Evolutionary conservation across 2,797 vertebrate genomes (phyloP).

Genomic region (Hypotaenidia okinawae): DNA sequence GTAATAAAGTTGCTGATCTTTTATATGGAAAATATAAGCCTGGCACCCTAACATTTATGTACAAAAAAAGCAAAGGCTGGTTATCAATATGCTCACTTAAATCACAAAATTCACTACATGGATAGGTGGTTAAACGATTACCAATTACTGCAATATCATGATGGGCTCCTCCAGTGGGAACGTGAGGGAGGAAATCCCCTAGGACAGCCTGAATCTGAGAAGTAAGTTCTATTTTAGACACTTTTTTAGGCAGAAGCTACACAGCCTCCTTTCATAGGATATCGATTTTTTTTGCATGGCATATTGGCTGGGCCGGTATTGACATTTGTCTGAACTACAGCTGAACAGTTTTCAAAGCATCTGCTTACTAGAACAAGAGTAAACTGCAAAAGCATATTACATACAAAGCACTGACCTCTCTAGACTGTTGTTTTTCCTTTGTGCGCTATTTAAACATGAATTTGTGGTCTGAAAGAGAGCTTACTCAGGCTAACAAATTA

Average conservation of each 20-base stretch:
- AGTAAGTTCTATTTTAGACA: background rate
- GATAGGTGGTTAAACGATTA: conserved; percentile 38
- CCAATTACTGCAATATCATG: conserved; percentile 1
- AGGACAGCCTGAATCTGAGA: background rate
- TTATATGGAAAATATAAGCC: conserved; percentile 70
- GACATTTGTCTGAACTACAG: conserved; percentile 66
- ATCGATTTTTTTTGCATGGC: background rate
- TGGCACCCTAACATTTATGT: conserved; percentile 55
- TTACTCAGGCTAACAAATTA: background rate
- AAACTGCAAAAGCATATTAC: conserved; percentile 65
- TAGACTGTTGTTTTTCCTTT: background rate
- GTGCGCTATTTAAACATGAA: conserved; percentile 49
- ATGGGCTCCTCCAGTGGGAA: background rate
- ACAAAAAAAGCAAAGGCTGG: conserved; percentile 56
- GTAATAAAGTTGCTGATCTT: conserved; percentile 69
- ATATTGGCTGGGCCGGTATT: conserved; percentile 19
- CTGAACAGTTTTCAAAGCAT: conserved; percentile 68
- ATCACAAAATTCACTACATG: conserved; percentile 7
- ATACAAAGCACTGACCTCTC: conserved; percentile 62
- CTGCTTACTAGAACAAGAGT: conserved; percentile 59
- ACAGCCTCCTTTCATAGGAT: background rate
- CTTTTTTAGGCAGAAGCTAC: conserved; percentile 20
- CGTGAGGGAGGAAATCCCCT: background rate
- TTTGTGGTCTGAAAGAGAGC: conserved; percentile 18
- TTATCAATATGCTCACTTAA: conserved; percentile 55